A percentile compares a stretch with the other conserved stretches of the same genome.
Conservation (phyloP, 2,888 invertebrate genomes). For the Exocentrus adspersus region DNA sequence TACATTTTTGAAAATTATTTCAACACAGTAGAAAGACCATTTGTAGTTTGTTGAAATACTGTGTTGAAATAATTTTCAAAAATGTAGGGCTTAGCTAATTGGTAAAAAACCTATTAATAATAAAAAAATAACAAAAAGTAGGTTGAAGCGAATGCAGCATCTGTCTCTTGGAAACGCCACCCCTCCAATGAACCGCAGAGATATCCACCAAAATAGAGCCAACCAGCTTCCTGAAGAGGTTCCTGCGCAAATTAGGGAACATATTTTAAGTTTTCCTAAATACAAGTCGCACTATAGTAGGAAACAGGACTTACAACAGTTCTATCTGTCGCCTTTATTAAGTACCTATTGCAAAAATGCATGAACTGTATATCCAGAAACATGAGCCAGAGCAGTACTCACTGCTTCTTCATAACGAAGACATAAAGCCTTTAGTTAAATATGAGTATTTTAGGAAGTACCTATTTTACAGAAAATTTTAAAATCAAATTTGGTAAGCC, state of each 20-base stretch:
- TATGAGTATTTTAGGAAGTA: slow-evolving; percentile 31
- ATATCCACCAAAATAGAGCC: too few relatives aligned
- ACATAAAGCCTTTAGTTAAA: background rate
- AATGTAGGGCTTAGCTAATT: too few relatives aligned
- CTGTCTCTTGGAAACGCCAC: too few relatives aligned
- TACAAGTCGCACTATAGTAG: slow-evolving; percentile 7
- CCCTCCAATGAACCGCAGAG: too few relatives aligned
- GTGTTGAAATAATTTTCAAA: too few relatives aligned
- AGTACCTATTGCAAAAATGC: background rate
- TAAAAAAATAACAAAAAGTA: too few relatives aligned
- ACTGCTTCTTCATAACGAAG: background rate
- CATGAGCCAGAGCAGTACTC: background rate
- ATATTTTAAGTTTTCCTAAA: slow-evolving; percentile 14
- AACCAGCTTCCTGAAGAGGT: too few relatives aligned
- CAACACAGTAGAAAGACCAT: too few relatives aligned
- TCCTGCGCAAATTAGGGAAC: background rate
- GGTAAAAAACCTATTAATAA: too few relatives aligned
- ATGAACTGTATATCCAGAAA: background rate
- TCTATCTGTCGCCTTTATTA: background rate
- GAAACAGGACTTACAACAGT: background rate
- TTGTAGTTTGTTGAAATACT: too few relatives aligned
- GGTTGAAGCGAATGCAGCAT: too few relatives aligned
- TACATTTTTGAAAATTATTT: too few relatives aligned
- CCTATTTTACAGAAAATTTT: slow-evolving; percentile 32
- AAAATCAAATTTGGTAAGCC: slow-evolving; percentile 34